phyloP scores from a whole-genome alignment of 2,888 invertebrate genomes.

The Trichopria drosophilae region DNA sequence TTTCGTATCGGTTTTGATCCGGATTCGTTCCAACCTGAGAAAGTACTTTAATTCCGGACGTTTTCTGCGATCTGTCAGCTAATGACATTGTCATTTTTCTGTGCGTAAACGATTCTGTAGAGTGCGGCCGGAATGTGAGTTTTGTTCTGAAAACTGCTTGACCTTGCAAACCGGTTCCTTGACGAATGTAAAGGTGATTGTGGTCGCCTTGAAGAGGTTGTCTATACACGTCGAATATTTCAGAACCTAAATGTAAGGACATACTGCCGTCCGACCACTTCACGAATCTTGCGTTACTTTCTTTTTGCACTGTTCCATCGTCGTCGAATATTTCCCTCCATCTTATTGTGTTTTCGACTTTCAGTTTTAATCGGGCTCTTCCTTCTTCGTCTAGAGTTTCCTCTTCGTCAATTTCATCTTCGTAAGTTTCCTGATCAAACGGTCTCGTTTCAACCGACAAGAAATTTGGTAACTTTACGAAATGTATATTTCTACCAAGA shows the following conservation, averaged over 20 bases:
- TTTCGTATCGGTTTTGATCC: slow-evolving; percentile 86
- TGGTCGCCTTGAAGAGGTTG: slow-evolving; percentile 93
- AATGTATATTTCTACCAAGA: slow-evolving; percentile 89
- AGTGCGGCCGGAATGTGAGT: slow-evolving; percentile 95
- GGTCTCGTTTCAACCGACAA: slow-evolving; percentile 96
- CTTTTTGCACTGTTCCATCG: slow-evolving; percentile 78
- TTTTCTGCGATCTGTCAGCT: slow-evolving; percentile 92
- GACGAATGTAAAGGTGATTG: slow-evolving; percentile 96
- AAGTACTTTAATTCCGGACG: slow-evolving; percentile 92
- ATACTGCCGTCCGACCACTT: slow-evolving; percentile 98
- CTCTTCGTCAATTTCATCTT: slow-evolving; percentile 98
- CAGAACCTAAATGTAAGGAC: slow-evolving; percentile 94
- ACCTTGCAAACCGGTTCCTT: slow-evolving; percentile 96
- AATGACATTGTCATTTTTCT: slow-evolving; percentile 98
- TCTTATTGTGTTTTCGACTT: slow-evolving; percentile 94
- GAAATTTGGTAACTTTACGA: slow-evolving; percentile 97
- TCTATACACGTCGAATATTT: slow-evolving; percentile 97
- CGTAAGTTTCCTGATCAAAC: slow-evolving; percentile 91
- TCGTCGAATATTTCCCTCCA: slow-evolving; percentile 87
- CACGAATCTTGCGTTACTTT: slow-evolving; percentile 94
- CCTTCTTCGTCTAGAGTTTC: slow-evolving; percentile 98
- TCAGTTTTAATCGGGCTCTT: slow-evolving; percentile 84
- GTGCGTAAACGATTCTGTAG: slow-evolving; percentile 98
- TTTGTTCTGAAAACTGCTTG: slow-evolving; percentile 97
- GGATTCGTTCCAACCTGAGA: slow-evolving; percentile 94